Conservation (phyloP, 2,113 vertebrate species). For the Diadophis punctatus region DNA sequence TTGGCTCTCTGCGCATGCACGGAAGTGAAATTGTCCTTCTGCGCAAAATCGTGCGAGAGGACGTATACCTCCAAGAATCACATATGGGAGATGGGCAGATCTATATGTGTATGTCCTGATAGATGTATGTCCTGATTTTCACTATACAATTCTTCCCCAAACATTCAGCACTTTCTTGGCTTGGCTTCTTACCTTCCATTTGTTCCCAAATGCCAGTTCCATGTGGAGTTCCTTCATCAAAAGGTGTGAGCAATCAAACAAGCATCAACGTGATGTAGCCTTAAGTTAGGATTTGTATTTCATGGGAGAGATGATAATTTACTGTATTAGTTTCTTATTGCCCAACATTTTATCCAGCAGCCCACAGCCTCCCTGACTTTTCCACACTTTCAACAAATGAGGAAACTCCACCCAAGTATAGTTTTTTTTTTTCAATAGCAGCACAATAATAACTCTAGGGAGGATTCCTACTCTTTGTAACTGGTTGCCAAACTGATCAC, state of each 20-base stretch:
- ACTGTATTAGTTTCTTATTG: not conserved
- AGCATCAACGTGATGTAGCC: not conserved
- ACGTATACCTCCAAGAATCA: not conserved
- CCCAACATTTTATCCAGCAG: not conserved
- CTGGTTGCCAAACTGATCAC: not conserved
- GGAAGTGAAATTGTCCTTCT: too few relatives aligned
- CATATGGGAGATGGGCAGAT: not conserved
- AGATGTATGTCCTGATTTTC: not conserved
- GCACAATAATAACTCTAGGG: not conserved
- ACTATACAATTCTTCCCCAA: not conserved
- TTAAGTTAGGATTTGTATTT: not conserved
- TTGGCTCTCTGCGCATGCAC: too few relatives aligned
- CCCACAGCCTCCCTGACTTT: not conserved
- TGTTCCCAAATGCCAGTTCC: not conserved
- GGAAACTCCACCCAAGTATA: not conserved
- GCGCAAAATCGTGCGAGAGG: too few relatives aligned
- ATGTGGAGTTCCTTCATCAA: not conserved
- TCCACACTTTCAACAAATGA: not conserved
- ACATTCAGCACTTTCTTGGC: not conserved
- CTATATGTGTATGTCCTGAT: not conserved
- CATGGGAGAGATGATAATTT: not conserved
- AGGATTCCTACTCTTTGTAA: not conserved
- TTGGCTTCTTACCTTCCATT: not conserved
- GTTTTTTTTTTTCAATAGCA: not conserved
- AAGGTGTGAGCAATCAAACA: not conserved